These are phyloP conservation scores for Panulirus ornatus DNA, from an alignment of 1,140 invertebrate species.

Conservation along the genomic window DNA sequence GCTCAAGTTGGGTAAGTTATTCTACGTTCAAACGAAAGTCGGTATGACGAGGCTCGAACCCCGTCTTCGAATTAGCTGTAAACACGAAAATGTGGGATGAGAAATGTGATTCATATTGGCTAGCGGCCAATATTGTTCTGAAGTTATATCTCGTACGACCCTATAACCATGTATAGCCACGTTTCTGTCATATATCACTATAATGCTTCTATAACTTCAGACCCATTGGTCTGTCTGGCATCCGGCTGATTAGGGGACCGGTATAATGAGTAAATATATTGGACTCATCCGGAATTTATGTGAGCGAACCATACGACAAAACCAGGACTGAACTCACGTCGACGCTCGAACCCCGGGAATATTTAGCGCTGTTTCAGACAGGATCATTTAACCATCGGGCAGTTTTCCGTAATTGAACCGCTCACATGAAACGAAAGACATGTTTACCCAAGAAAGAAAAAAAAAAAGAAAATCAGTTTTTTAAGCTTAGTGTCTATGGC, in stretches of 20 bases:
- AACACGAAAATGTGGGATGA: conserved; percentile 1
- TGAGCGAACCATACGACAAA: neutral
- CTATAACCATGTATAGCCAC: neutral
- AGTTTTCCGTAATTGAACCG: neutral
- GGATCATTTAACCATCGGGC: neutral
- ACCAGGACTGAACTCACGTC: neutral
- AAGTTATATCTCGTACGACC: conserved; percentile 15
- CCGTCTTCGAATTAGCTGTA: neutral
- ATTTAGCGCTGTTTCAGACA: neutral
- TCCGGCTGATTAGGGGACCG: conserved; percentile 37
- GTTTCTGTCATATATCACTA: conserved; percentile 48
- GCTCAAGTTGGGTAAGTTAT: neutral
- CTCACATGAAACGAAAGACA: too few relatives aligned
- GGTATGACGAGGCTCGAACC: neutral
- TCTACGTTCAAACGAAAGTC: neutral
- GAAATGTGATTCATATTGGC: conserved; percentile 22
- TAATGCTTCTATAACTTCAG: conserved; percentile 59
- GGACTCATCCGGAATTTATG: conserved; percentile 36
- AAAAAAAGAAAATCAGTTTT: neutral
- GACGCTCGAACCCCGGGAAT: neutral
- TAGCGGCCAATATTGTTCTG: conserved; percentile 29
- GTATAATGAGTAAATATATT: conserved; percentile 53
- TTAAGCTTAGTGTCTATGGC: neutral
- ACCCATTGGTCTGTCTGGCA: conserved; percentile 3
- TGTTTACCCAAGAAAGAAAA: neutral